Percentiles rank a stretch among this genome's conserved stretches.
Evolutionary conservation across 1,140 invertebrate species (phyloP).

Genomic region (Zaprionus africanus): DNA sequence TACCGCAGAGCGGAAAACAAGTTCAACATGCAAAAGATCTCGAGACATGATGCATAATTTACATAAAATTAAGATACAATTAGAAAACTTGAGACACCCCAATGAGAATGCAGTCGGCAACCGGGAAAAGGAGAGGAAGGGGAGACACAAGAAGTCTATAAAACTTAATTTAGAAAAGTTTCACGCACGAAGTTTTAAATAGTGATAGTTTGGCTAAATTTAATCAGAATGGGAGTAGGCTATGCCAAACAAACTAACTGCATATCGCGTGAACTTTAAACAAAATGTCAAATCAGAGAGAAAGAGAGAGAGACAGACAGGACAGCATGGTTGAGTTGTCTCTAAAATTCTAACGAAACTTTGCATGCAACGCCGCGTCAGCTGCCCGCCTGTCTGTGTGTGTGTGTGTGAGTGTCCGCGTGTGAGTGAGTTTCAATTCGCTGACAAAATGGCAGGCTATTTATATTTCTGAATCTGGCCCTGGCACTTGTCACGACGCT

Average conservation of each 20-base stretch:
- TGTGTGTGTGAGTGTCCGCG: constrained; percentile 36
- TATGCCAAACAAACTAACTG: not conserved
- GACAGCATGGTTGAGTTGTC: constrained; percentile 5
- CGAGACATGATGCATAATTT: constrained; percentile 34
- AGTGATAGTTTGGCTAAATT: constrained; percentile 1
- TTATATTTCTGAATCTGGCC: constrained; percentile 40
- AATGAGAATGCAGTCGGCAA: constrained; percentile 1
- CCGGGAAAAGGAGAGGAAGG: too few species aligned
- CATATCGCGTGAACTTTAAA: not conserved
- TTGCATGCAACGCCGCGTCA: constrained; percentile 65
- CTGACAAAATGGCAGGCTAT: constrained; percentile 54
- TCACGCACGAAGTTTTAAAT: constrained; percentile 1
- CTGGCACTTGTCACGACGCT: constrained; percentile 74
- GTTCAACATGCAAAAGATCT: not conserved
- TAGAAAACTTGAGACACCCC: constrained; percentile 32
- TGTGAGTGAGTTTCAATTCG: constrained; percentile 33
- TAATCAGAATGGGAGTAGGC: too few species aligned
- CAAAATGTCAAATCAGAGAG: constrained; percentile 10
- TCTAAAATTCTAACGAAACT: constrained; percentile 54
- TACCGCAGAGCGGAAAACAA: constrained; percentile 6
- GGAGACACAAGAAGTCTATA: not conserved
- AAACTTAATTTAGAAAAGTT: constrained; percentile 8
- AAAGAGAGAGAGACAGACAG: not conserved
- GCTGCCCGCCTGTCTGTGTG: constrained; percentile 16
- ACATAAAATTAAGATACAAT: constrained; percentile 55